These are phyloP conservation scores for Dryomyza anilis DNA, from an alignment of 2,888 invertebrate genomes.

Conservation along the genomic window DNA sequence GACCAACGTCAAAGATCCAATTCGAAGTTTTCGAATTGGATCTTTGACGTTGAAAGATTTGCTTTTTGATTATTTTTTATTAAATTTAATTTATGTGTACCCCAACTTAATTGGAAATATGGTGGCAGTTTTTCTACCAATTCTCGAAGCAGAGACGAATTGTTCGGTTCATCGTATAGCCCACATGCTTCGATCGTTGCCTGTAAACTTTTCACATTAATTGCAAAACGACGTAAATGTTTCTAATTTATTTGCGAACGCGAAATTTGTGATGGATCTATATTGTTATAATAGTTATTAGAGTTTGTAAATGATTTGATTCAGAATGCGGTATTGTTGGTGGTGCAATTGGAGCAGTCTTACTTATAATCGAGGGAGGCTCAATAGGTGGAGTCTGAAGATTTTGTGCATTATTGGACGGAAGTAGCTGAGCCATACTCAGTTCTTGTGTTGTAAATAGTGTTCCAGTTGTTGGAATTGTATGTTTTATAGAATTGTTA, in stretches of 20 bases:
- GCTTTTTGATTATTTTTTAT: slow-evolving; percentile 2
- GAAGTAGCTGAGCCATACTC: no score
- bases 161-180: background rate
- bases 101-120: slow-evolving; percentile 14
- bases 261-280: no score
- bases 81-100: slow-evolving; percentile 16
- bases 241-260: slow-evolving; percentile 1
- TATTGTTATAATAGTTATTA: no score
- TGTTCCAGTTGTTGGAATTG: no score
- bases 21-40: slow-evolving; percentile 13
- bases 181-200: slow-evolving; percentile 6
- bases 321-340: no score
- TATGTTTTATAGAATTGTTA: no score
- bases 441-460: no score
- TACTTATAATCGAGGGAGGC: no score
- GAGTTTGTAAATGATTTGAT: no score
- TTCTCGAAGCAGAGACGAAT: slow-evolving; percentile 12
- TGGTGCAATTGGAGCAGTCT: no score
- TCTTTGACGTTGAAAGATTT: slow-evolving; percentile 1
- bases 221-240: slow-evolving; percentile 1
- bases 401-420: no score
- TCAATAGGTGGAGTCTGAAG: no score
- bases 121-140: slow-evolving; percentile 20
- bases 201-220: background rate
- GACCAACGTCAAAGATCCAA: slow-evolving; percentile 9